Conservation (phyloP, 2,797 vertebrate species). For the Cichlasoma orientale region DNA sequence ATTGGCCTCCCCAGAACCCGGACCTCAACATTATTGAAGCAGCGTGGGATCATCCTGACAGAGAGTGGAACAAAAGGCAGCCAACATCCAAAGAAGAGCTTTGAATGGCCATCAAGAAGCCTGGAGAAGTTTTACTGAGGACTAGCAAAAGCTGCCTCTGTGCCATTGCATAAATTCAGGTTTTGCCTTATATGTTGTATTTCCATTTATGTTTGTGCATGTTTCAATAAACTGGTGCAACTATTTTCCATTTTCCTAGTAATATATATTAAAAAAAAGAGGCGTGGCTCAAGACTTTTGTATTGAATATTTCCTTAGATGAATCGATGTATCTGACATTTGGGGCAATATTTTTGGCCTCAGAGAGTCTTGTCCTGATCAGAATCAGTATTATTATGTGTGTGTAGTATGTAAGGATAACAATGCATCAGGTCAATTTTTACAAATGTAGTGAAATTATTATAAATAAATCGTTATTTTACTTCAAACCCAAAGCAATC, state of each 20-base stretch:
- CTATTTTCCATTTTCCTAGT: neutral
- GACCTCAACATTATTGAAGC: neutral
- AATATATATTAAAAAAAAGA: neutral
- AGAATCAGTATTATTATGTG: no score
- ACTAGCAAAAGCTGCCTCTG: no score
- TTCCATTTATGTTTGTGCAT: neutral
- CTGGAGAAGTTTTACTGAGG: neutral
- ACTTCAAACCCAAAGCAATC: no score
- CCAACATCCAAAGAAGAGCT: neutral
- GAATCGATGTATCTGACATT: accelerated
- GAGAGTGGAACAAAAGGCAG: neutral
- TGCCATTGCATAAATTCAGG: no score
- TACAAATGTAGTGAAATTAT: no score
- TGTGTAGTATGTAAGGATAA: no score
- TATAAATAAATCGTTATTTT: no score
- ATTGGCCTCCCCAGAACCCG: neutral
- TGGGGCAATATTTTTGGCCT: neutral
- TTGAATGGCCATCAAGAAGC: neutral
- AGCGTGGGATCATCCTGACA: accelerated
- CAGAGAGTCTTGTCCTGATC: no score
- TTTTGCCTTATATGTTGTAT: neutral
- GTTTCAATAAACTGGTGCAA: neutral
- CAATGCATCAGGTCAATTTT: no score
- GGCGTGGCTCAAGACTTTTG: neutral
- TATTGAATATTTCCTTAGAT: neutral